Evolutionary conservation across 2,113 vertebrate genomes (phyloP), one percentile per base, ranked within the genome.

Genomic region (Galemys pyrenaicus): DNA sequence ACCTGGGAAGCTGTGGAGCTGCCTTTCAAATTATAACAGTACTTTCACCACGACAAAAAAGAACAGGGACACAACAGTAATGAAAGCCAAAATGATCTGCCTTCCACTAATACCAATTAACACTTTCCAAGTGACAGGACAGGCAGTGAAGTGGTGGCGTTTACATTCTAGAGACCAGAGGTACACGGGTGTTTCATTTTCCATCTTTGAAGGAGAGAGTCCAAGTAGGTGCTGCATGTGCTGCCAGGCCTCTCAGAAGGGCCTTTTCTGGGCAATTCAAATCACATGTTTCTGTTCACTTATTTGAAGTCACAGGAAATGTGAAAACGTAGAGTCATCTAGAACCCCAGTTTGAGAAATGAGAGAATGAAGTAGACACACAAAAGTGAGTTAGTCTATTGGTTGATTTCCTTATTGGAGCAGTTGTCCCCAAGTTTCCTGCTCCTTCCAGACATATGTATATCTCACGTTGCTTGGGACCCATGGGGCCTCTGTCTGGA

Each of bases 121-220:
- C 90, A 94, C 96, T 93, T 96, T 79, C 65, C 74, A 58, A 89
- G 80, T 75, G 94, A 96, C 73, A 93, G 62, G 64, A 71, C 73
- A 62, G 88, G 88, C 80, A 88, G 51, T 9, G 35, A 89, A 95
- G 44, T 20, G 24, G 82, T 54, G 64, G 71, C 20, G 88, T 96
- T 91, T 81, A 96, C 64, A 96, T 97, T 96, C 92, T 95, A 83
- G 60, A 65, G 44, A 97, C 96, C 75, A 91, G 49, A 46, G 15
- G 20, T 90, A 88, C 82, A 91, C 73, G n/a, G 84, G 88, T 87
- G 93, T 92, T 97, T 98, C 87, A 95, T 97, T 97, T 97, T 95
- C 87, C 75, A 0, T 74, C n/a, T 86, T 68, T 96, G 93, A 94
- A 89, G 92, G 89, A 96, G 81, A 92, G 6, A 78, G 51, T 96